Base-by-base conservation (phyloP, 2,888 invertebrate genomes). In the Baccha elongata region DNA sequence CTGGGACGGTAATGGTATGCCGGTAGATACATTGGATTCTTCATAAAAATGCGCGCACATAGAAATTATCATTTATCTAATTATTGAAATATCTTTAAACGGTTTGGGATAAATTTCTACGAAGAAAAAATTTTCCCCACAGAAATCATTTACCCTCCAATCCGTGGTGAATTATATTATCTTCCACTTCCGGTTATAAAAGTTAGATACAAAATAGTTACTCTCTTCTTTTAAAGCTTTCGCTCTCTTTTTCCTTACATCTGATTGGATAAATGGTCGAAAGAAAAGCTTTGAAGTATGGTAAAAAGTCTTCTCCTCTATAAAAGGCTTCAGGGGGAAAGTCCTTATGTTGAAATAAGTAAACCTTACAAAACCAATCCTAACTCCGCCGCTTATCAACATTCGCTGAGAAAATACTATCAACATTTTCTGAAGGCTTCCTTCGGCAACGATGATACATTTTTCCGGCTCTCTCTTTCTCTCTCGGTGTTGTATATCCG, bases 401-500 rank as follows among this genome's bases (percentile, higher is more conserved):
- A 67, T 23, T 13, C 42, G 13, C 8, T 32, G 21, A 15, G 10
- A 15, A n/a, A 53, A 17, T n/a, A 8, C 3, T 13, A 15, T 44
- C 44, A 60, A 44, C 60, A 60, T 44, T 44, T 44, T 10, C 8
- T 15, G 3, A 58, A 23, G 23, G 19, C 19, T 35, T n/a, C 35
- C 53, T 37, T 13, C 13, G 37, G 10, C 17, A 1, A 23, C 15
- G 40, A 40, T 15, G 4, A 40, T n/a, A n/a, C n/a, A 26, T 50
- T 78, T 64, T 76, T 71, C 69, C 71, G 64, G 40, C 58, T 78
- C 64, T 74, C 68, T 79, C 37, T 40, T 21, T 50, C 19, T 26
- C 29, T 58, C 40, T 58, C 40, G 6, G 8, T 17, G 10, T 68
- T 15, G 23, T 58, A 23, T 67, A 58, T 65, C 64, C 37, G 50